Evolutionary conservation across 2,888 invertebrate species (phyloP).

Genomic region (Heliconius aoede): DNA sequence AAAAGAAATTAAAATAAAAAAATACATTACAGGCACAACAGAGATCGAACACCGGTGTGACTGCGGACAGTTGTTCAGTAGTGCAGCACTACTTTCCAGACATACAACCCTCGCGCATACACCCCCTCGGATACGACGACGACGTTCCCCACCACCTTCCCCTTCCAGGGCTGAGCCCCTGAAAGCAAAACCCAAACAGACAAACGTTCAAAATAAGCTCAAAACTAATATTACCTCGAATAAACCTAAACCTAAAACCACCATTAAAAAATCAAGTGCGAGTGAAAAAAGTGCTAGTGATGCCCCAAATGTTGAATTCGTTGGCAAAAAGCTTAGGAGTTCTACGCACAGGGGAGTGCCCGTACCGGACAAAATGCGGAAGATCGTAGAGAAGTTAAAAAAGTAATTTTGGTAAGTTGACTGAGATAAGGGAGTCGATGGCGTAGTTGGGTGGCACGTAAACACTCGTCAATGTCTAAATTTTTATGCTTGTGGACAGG

Average conservation of each 20-base stretch:
- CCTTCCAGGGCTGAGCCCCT: conserved; percentile 56
- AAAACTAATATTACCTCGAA: conserved; percentile 42
- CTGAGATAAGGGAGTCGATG: conserved; percentile 49
- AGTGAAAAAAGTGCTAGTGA: conserved; percentile 49
- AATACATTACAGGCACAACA: conserved; percentile 56
- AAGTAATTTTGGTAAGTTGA: conserved; percentile 50
- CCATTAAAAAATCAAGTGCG: conserved; percentile 55
- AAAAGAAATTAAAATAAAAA: background rate
- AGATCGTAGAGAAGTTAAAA: conserved; percentile 61
- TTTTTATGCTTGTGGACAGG: background rate
- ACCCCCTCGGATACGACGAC: conserved; percentile 76
- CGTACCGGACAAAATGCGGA: conserved; percentile 71
- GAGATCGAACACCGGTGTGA: conserved; percentile 79
- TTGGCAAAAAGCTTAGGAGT: conserved; percentile 54
- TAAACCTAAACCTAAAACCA: conserved; percentile 28
- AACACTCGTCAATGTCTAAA: background rate
- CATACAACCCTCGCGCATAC: conserved; percentile 79
- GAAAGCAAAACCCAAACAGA: conserved; percentile 48
- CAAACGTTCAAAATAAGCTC: conserved; percentile 35
- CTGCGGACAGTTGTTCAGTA: conserved; percentile 77
- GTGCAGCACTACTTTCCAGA: conserved; percentile 71
- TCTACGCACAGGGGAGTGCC: conserved; percentile 69
- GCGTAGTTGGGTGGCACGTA: conserved; percentile 21
- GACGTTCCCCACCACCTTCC: conserved; percentile 71
- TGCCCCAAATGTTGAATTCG: conserved; percentile 36